Conservation (phyloP, 2,113 vertebrate genomes). For the Myodes glareolus region DNA sequence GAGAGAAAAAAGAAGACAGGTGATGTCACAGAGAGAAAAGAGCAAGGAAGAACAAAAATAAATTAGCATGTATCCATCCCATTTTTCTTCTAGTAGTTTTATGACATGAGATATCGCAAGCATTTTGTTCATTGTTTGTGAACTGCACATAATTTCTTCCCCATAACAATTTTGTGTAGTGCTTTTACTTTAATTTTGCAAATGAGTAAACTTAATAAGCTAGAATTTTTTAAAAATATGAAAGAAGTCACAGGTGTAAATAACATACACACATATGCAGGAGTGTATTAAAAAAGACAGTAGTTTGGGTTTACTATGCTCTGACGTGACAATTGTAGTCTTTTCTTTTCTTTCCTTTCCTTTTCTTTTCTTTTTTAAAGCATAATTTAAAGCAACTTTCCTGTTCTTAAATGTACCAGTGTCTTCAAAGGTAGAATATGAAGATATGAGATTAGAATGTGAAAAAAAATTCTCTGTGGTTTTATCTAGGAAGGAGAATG, state of each 20-base stretch:
- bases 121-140: neutral
- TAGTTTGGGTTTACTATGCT: neutral
- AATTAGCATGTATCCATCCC: neutral
- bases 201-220: neutral
- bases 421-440: neutral
- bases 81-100: neutral
- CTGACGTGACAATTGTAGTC: neutral
- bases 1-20: neutral
- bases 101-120: neutral
- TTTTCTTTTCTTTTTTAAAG: neutral
- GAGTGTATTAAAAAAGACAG: too few species aligned
- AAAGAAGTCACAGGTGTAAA: neutral
- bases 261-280: too few species aligned
- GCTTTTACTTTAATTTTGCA: slow-evolving; percentile 36
- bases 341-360: neutral
- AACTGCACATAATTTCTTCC: neutral
- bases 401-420: neutral
- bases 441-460: neutral
- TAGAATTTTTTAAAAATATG: neutral
- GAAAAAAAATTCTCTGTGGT: neutral
- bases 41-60: neutral
- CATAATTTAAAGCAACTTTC: neutral
- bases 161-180: neutral
- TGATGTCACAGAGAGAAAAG: neutral
- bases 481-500: neutral